Base-by-base conservation (phyloP, 2,113 vertebrate genomes). In the Cyphomyrus plagiostoma region DNA sequence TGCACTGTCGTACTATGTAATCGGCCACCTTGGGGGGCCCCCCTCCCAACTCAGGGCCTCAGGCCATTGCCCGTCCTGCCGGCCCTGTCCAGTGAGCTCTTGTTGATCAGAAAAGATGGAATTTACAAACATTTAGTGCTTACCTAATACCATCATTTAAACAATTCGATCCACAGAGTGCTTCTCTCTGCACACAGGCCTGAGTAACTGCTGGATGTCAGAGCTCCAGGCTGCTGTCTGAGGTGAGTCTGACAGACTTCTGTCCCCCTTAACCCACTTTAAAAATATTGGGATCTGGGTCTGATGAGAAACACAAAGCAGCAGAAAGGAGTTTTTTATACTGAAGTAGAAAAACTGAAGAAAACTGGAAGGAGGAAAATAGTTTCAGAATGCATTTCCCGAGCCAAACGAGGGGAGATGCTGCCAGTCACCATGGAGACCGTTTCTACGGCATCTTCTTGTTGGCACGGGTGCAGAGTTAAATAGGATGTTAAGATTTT, bases 401-500 rank as follows among this genome's bases (percentile, higher is more conserved):
- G 17, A n/a, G 86, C 86, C 39, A 23, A 88, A 19, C 30, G 39
- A 45, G 39, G 26, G 56, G 56, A 88, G 87, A 45, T 88, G 87
- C 39, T 66, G 87, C 87, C 56, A 88, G 87, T 88, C 87, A 46
- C 87, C 87, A 88, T 88, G 87, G 87, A 88, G 87, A 88, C 87
- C 19, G 56, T 62, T 88, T 66, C 53, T 62, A 88, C 35, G 35
- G 87, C 39, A 66, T 88, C 87, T 88, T 62, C 56, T n/a, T 66
- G 56, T 88, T 88, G 87, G 87, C 87, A 88, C 42, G 87, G 58
- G 53, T 39, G 53, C 56, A 88, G 85, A 86, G 87, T 88, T 88
- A 62, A 88, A 66, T 53, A 88, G 56, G 56, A 88, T 62, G 52
- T 88, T 66, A 42, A 88, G 87, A 88, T 88, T 88, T 87, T 88